These are phyloP conservation scores for Okapia johnstoni DNA, from an alignment of 2,113 vertebrate species.

Conservation along the genomic window DNA sequence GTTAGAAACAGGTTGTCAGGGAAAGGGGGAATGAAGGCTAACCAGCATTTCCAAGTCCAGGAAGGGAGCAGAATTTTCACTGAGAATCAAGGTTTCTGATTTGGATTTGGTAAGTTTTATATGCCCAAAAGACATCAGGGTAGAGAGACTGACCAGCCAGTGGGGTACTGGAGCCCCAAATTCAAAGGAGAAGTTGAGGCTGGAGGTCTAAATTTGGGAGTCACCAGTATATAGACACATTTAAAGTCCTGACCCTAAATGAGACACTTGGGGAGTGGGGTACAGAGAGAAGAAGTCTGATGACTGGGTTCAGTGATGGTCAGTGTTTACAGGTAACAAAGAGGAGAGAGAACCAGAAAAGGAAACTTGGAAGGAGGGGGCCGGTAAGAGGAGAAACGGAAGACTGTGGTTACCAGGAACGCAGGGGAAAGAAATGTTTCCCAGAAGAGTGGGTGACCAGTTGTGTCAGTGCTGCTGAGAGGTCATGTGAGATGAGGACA, in stretches of 20 bases:
- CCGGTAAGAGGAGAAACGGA: neutral
- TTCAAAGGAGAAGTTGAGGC: neutral
- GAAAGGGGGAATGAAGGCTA: neutral
- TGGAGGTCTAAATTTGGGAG: neutral
- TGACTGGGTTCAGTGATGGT: neutral
- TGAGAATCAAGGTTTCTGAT: neutral
- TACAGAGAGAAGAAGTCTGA: neutral
- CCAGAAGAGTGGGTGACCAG: neutral
- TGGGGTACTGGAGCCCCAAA: neutral
- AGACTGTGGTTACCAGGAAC: neutral
- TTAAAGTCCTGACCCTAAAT: neutral
- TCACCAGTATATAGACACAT: neutral
- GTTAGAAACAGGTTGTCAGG: neutral
- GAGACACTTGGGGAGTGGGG: neutral
- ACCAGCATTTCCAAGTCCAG: neutral
- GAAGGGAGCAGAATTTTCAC: neutral
- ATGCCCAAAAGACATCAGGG: neutral
- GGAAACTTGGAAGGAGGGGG: neutral
- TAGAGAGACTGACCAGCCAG: neutral
- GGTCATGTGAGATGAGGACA: neutral
- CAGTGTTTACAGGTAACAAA: neutral
- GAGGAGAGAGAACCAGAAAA: neutral
- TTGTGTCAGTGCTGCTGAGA: neutral
- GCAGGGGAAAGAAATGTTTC: neutral
- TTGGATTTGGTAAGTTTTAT: neutral